phyloP scores from a whole-genome alignment of 2,113 vertebrate genomes.

The Tachysurus fulvidraco region DNA sequence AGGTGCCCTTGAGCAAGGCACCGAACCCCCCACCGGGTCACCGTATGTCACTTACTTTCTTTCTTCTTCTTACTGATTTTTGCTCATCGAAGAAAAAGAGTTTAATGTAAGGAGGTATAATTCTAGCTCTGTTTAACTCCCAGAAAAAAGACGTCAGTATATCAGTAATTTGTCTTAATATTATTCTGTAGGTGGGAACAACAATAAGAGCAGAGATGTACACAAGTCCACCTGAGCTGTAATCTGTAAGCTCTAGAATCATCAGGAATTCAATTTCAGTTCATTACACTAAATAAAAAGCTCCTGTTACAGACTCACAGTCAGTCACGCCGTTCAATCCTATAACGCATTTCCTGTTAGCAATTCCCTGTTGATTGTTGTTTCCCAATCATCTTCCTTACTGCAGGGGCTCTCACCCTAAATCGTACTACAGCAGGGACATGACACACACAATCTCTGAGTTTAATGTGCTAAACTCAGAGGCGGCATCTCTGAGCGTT shows the following conservation, averaged over 20 bases:
- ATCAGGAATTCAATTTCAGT: not conserved
- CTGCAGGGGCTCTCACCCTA: no score
- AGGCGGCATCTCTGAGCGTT: not conserved
- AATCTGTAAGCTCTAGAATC: not conserved
- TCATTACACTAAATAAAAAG: not conserved
- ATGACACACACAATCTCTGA: not conserved
- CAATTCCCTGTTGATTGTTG: no score
- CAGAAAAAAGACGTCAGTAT: not conserved
- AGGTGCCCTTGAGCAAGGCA: no score
- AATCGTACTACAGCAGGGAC: no score
- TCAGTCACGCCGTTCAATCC: not conserved
- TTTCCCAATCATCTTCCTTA: no score
- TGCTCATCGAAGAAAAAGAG: not conserved
- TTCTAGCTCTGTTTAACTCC: not conserved
- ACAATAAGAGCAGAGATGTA: not conserved
- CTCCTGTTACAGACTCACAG: not conserved
- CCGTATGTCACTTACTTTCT: no score
- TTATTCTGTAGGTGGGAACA: not conserved
- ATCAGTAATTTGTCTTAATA: not conserved
- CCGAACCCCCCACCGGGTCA: no score
- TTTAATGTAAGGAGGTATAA: not conserved
- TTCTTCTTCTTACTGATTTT: not conserved
- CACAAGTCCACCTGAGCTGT: not conserved
- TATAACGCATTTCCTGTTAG: not conserved
- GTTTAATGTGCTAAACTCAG: not conserved